Base-by-base conservation (phyloP, 2,888 invertebrate species). In the Nysson spinosus region DNA sequence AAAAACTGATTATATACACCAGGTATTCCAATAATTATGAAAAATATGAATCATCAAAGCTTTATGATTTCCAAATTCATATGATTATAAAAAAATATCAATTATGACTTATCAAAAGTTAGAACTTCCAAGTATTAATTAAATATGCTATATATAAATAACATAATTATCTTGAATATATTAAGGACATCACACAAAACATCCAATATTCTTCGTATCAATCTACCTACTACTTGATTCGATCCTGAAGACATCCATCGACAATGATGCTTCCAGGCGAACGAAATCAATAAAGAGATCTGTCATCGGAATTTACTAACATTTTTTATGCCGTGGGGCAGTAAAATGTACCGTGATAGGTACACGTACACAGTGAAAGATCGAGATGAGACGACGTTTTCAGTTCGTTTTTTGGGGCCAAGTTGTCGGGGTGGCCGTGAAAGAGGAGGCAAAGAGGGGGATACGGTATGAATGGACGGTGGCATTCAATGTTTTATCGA, bases 401-500 rank as follows among this genome's bases (percentile, higher is more conserved):
- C 76, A 78, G 74, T 66, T 69, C 57, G 77, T 79, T 81, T 77
- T 74, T 69, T 74, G 50, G 65, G 46, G 69, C 65, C 67, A 66
- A 39, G 56, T 52, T 35, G 51, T 52, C 57, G 37, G 62, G 54
- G 42, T 71, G 69, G 65, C 44, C 19, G 22, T 22, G 14, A 12
- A 37, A 12, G 40, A 47, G 12, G 40, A 34, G 9, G 47, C 11
- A 37, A 22, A 61, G 35, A 37, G 16, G 26, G 39, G 56, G 66
- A 69, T 52, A 54, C 49, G 28, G 28, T 49, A 55, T 75, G 65
- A 75, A 75, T 69, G 65, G 64, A 47, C 49, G 42, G 46, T 14
- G 30, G 81, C 69, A 85, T 85, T 85, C 84, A 84, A 69, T 84
- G 84, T 84, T 85, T 86, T 85, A 85, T 86, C 86, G 78, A 65